Evolutionary conservation across 2,797 vertebrate species (phyloP).

Genomic region (Semotilus atromaculatus): DNA sequence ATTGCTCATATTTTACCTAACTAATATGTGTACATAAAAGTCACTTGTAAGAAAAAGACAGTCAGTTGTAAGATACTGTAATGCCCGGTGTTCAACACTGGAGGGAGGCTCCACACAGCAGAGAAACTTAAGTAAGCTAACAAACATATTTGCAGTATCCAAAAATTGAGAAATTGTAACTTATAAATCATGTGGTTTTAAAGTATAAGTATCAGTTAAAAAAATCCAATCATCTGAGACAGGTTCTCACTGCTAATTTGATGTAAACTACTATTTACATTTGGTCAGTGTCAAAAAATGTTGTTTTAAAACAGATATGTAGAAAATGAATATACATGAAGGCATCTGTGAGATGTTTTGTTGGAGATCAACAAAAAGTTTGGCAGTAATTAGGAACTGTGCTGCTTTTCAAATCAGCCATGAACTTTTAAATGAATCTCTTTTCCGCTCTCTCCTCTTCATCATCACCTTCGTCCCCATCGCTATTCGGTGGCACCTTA

Average conservation of each 20-base stretch:
- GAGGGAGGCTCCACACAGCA: slow-evolving; percentile 28
- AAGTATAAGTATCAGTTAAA: not conserved
- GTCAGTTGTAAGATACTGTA: not conserved
- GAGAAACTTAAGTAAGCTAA: not conserved
- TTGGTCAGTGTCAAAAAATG: not conserved
- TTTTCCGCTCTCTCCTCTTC: not conserved
- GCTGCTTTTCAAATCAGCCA: not conserved
- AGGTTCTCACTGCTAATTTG: not conserved
- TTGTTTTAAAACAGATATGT: not conserved
- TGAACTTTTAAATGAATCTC: not conserved
- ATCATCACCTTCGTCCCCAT: slow-evolving; percentile 4
- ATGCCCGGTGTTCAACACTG: slow-evolving; percentile 1
- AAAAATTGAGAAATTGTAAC: not conserved
- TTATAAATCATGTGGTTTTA: not conserved
- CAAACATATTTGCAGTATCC: not conserved
- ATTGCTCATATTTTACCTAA: not conserved
- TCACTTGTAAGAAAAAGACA: no score
- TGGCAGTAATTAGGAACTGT: not conserved
- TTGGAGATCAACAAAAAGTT: not conserved
- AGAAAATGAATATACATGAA: not conserved
- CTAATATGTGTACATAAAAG: not conserved
- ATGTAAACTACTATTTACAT: no score
- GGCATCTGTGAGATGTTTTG: not conserved
- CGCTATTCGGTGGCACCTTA: not conserved
- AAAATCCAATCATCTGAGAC: not conserved